Percentiles rank a stretch among this genome's conserved stretches.
Evolutionary conservation across 2,797 vertebrate genomes (phyloP).

Genomic region (Gambelia wislizenii): DNA sequence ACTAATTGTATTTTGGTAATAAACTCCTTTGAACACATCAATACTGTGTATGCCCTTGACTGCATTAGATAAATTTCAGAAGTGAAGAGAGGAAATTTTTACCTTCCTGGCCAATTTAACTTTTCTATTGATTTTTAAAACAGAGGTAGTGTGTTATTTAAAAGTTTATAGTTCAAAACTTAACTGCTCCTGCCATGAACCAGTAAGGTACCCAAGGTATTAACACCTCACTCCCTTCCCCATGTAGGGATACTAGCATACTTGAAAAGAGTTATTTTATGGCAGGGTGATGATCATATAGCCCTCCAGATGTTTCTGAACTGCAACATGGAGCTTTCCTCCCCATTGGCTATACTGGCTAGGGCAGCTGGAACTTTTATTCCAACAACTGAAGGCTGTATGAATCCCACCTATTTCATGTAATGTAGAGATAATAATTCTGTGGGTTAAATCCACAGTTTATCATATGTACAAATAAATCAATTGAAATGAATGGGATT

Average conservation of each 20-base stretch:
- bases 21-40: constrained; percentile 84
- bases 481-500: neutral
- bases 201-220: too few species aligned
- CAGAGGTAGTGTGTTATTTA: neutral
- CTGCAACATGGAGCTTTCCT: too few species aligned
- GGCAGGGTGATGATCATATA: too few species aligned
- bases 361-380: too few species aligned
- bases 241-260: neutral
- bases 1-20: constrained; percentile 98
- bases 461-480: neutral
- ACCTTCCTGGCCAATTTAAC: neutral
- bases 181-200: neutral
- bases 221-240: neutral
- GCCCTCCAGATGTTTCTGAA: too few species aligned
- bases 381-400: neutral
- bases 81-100: neutral
- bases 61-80: neutral
- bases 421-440: neutral
- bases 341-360: too few species aligned
- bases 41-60: constrained; percentile 44
- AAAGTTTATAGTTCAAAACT: neutral
- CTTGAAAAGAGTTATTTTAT: neutral
- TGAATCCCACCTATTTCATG: too few species aligned
- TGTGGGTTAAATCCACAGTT: neutral
- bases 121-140: neutral